These are phyloP conservation scores for Dermatemys mawii DNA, from an alignment of 2,113 vertebrate genomes.

Conservation along the genomic window DNA sequence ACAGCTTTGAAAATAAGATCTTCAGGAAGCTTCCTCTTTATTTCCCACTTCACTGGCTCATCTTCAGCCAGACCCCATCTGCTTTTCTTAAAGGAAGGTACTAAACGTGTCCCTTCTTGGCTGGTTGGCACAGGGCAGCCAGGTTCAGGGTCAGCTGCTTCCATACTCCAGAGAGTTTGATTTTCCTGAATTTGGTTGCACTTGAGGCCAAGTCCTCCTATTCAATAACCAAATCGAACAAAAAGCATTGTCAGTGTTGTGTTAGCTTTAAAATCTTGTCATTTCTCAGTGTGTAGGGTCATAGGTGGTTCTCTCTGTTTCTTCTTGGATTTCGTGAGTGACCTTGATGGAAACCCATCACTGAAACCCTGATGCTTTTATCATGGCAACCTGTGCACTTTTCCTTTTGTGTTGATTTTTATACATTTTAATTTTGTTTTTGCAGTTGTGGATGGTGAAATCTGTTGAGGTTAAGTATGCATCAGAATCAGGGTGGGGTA, in stretches of 20 bases:
- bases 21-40: background rate
- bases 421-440: background rate
- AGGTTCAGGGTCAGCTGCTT: constrained; percentile 28
- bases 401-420: background rate
- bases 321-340: background rate
- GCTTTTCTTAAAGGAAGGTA: background rate
- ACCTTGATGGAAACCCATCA: background rate
- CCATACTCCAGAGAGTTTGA: background rate
- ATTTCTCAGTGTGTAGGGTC: background rate
- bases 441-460: background rate
- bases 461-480: background rate
- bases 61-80: background rate
- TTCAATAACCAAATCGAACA: constrained; percentile 11
- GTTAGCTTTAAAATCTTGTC: background rate
- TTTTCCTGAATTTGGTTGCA: constrained; percentile 6
- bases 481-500: background rate
- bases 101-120: constrained; percentile 1
- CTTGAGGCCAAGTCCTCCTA: background rate
- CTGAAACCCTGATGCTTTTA: background rate
- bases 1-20: background rate
- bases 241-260: background rate
- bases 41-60: background rate
- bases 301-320: background rate
- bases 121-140: background rate
- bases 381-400: background rate